phyloP scores from a whole-genome alignment of 2,888 invertebrate species.

The Pollenia labialis region DNA sequence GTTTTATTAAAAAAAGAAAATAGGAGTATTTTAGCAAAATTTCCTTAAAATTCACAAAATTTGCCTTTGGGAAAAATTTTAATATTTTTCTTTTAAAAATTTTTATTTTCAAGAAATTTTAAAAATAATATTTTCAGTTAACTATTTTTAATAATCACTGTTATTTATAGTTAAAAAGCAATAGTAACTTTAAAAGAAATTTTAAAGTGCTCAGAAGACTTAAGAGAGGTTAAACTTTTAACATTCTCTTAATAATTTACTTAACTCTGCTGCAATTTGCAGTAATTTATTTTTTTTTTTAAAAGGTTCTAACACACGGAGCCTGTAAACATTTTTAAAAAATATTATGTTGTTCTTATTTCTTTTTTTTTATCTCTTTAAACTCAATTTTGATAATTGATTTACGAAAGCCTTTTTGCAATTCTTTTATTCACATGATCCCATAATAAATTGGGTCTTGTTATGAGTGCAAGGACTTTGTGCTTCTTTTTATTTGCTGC shows the following conservation, averaged over 20 bases:
- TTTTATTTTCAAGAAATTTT: background rate
- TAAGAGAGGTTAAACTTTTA: background rate
- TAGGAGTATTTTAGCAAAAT: too few relatives aligned
- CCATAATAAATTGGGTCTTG: slow-evolving; percentile 73
- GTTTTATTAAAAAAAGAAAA: too few relatives aligned
- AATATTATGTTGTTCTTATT: slow-evolving; percentile 2
- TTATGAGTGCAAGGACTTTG: slow-evolving; percentile 73
- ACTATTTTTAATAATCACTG: background rate
- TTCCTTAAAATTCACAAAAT: too few relatives aligned
- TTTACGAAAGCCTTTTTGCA: slow-evolving; percentile 65
- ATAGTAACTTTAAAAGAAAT: background rate
- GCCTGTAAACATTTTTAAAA: background rate
- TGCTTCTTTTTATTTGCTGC: background rate
- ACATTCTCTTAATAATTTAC: background rate
- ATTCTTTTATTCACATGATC: slow-evolving; percentile 69
- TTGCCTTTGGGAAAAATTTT: too few relatives aligned
- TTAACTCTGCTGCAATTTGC: background rate
- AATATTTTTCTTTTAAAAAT: too few relatives aligned
- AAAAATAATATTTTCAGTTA: background rate
- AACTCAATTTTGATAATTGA: slow-evolving; percentile 71
- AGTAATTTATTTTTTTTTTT: background rate
- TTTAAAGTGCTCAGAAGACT: background rate
- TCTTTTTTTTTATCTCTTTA: slow-evolving; percentile 48
- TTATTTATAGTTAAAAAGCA: background rate
- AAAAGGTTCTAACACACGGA: background rate